phyloP scores from a whole-genome alignment of 2,888 invertebrate species.

The Synergus umbraculus region DNA sequence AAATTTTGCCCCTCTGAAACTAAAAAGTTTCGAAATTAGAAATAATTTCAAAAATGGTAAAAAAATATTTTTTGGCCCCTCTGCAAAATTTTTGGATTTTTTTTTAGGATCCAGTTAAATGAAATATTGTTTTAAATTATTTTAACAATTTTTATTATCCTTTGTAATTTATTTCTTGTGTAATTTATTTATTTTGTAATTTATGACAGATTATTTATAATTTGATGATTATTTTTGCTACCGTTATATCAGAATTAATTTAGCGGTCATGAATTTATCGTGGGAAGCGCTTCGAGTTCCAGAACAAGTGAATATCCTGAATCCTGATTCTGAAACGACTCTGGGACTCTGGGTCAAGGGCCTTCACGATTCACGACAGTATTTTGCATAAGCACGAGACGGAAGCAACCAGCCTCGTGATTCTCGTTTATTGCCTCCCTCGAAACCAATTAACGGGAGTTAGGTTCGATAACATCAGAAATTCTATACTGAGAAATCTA shows the following conservation, averaged over 20 bases:
- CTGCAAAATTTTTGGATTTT: too few relatives aligned
- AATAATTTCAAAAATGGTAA: too few relatives aligned
- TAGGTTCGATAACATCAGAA: constrained; percentile 44
- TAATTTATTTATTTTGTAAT: neutral
- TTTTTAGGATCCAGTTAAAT: too few relatives aligned
- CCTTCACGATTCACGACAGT: constrained; percentile 45
- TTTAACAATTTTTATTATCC: too few relatives aligned
- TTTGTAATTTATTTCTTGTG: too few relatives aligned
- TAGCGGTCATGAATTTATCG: neutral
- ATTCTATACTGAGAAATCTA: constrained; percentile 10
- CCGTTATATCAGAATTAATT: constrained; percentile 1
- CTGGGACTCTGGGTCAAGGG: constrained; percentile 38
- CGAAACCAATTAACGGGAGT: constrained; percentile 50
- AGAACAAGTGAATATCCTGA: constrained; percentile 15
- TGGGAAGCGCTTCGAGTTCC: neutral
- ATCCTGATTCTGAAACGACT: constrained; percentile 33
- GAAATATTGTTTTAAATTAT: neutral
- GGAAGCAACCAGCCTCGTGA: constrained; percentile 45
- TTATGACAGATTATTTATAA: neutral
- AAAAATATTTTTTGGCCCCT: too few relatives aligned
- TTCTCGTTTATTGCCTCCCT: constrained; percentile 44
- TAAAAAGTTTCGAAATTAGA: neutral
- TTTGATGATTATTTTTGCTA: neutral
- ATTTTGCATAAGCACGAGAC: constrained; percentile 53
- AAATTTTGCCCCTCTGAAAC: neutral